Base-by-base conservation (phyloP, 2,888 invertebrate genomes). In the Netelia melanura region DNA sequence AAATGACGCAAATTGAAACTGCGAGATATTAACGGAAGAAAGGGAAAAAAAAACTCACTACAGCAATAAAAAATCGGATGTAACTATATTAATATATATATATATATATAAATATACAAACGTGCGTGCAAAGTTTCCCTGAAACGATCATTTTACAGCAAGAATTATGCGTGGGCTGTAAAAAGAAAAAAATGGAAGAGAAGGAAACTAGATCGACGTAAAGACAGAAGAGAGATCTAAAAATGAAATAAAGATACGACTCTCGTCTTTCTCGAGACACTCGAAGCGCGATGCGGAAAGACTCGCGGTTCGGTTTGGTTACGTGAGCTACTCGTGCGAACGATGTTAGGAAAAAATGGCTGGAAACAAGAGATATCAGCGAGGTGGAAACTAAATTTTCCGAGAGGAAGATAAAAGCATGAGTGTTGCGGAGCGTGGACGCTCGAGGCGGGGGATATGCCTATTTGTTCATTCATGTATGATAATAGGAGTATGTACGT, bases 391-490 rank as follows among this genome's bases (percentile, higher is more conserved):
- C 10, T 23, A 48, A 38, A 54, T 62, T 75, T 75, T 54, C 52
- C 17, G 61, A 56, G 23, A 54, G 14, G 17, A 71, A 54, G 67
- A 72, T 61, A 65, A 71, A 65, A 21, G 21, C 61, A 64, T 17
- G 43, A 38, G 43, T 30, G 44, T 54, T 38, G n/a, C 17, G 14
- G 30, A 30, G n/a, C n/a, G 54, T 44, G 21, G 14, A 58, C 62
- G 21, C 6, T 56, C n/a, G 43, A 2, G 38, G 52, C 56, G 43
- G 54, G 61, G 38, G 10, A 52, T 5, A 30, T 30, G 10, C 23
- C 56, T 64, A 68, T 74, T 79, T 68, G 48, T 48, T 44, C 56
- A 48, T 75, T 70, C 61, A 44, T 74, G 43, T 68, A 68, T 62
- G 54, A n/a, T 62, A 78, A 78, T 79, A 56, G 25, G 14, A 14